Conservation (phyloP, 2,888 invertebrate genomes). For the Pheosia tremula region DNA sequence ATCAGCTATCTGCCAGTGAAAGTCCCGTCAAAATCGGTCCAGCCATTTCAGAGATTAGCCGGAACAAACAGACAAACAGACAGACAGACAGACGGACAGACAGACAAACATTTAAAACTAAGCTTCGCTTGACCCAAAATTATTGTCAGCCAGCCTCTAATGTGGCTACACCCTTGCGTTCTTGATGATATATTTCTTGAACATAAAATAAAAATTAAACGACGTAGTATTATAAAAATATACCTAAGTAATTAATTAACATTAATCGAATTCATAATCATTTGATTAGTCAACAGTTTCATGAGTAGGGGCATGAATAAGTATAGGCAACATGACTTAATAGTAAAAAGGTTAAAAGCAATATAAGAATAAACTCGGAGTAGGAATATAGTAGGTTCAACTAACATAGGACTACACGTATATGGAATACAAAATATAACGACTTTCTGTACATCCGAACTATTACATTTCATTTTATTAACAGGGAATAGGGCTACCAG, state of each 20-base stretch:
- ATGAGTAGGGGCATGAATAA: neutral
- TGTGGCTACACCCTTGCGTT: neutral
- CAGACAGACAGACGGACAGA: no score
- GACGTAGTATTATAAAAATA: neutral
- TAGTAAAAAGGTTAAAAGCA: constrained; percentile 28
- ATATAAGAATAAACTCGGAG: constrained; percentile 33
- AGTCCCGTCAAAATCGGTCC: no score
- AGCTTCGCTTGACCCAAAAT: neutral
- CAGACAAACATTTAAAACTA: no score
- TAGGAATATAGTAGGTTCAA: constrained; percentile 9
- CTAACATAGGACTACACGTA: constrained; percentile 15
- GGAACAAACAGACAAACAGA: no score
- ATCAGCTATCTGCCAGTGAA: no score
- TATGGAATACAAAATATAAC: constrained; percentile 31
- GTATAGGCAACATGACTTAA: constrained; percentile 16
- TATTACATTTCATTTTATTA: constrained; percentile 18
- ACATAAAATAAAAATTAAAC: neutral
- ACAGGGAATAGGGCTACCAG: constrained; percentile 19
- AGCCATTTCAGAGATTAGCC: no score
- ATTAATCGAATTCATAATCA: neutral
- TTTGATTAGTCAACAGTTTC: constrained; percentile 3
- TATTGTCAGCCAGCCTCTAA: constrained; percentile 1
- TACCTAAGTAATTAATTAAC: neutral
- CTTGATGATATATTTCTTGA: neutral
- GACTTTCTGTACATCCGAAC: constrained; percentile 20